Evolutionary conservation across 2,888 invertebrate genomes (phyloP), one percentile per base, ranked within the genome.

Genomic region (Linnaemya vulpina): DNA sequence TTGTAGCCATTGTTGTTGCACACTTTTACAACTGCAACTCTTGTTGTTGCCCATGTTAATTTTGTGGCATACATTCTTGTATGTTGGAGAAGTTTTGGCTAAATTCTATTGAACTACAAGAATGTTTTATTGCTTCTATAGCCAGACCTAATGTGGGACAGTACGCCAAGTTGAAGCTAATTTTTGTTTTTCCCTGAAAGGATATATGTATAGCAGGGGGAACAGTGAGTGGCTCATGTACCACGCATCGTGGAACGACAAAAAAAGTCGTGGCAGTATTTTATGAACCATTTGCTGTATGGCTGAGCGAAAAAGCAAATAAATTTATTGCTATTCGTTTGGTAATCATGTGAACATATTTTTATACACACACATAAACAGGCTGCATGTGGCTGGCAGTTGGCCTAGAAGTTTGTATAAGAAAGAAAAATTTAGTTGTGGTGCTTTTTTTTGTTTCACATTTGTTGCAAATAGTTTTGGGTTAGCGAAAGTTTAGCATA

Each of bases 51-150:
- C 49, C 55, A 79, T 71, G 62, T 63, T 73, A 55, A 71, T 79
- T 63, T 55, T 65, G 62, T 55, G n/a, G 49, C 38, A 20, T 51
- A 22, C 9, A 30, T 17, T 0, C 0, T 55, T 43, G 46, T 46
- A 17, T 55, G 63, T n/a, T 55, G 40, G 70, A 49, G 65, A 71
- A 77, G 40, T 77, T 71, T 76, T 58, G 22, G 58, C 43, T 73
- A 58, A 71, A 71, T 83, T 76, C 73, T 83, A 83, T 83, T 73
- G 82, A 83, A 77, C 65, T 60, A 25, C 43, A 65, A 77, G 78
- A 70, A 85, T 85, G 82, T 82, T 85, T 85, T 85, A 85, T 78
- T 78, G 53, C 77, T 49, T 13, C 43, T 65, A 71, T 46, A 60
- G 40, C 38, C n/a, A n/a, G 17, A 35, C 30, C 58, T 11, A 67